A percentile compares a stretch with the other conserved stretches of the same genome.
Evolutionary conservation across 2,797 vertebrate genomes (phyloP).

Genomic region (Dromococcyx pavoninus): DNA sequence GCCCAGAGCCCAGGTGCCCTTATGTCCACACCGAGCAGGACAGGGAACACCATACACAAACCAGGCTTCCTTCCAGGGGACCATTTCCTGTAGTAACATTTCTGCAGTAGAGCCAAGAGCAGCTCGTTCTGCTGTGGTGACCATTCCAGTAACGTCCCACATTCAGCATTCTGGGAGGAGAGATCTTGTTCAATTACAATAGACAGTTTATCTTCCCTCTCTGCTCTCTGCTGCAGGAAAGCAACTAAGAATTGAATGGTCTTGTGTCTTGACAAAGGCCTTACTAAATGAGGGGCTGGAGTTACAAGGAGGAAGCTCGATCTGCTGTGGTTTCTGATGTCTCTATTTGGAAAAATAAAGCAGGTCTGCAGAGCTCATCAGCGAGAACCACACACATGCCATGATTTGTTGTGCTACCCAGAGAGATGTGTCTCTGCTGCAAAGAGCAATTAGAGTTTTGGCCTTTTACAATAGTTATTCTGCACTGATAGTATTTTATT

Average conservation of each 20-base stretch:
- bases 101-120: neutral
- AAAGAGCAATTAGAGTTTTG: neutral
- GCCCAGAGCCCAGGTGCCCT: neutral
- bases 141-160: neutral
- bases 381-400: neutral
- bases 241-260: neutral
- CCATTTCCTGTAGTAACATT: neutral
- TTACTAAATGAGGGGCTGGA: neutral
- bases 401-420: neutral
- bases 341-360: neutral
- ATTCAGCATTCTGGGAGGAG: neutral
- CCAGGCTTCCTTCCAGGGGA: neutral
- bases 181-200: neutral
- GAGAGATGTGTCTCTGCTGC: neutral
- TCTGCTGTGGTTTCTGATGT: neutral
- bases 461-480: neutral
- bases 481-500: neutral
- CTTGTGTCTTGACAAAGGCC: neutral
- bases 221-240: neutral
- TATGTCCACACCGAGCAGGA: neutral
- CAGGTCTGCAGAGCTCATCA: neutral
- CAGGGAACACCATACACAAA: neutral
- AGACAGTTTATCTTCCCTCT: neutral
- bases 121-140: neutral
- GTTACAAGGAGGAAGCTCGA: neutral